Base-by-base conservation (phyloP, 2,797 vertebrate genomes). In the Poliocrania exsul region DNA sequence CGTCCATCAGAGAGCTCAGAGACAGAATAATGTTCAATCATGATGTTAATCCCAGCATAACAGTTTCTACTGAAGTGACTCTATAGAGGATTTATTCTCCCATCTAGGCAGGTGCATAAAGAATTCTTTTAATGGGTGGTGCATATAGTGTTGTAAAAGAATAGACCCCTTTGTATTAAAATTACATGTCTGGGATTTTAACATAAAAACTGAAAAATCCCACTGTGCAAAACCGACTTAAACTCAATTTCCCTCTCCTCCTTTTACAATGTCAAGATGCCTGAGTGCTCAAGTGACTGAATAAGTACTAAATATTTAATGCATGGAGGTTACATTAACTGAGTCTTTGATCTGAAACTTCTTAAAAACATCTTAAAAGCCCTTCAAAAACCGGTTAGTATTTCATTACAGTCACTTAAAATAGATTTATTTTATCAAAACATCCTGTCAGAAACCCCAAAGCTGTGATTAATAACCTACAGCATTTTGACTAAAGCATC, bases 381-480 rank as follows among this genome's bases (percentile, higher is more conserved):
- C 92, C 96, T 97, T 98, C 97, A 98, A 96, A 98, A 98, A 97
- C 23, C 91, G 81, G 97, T 97, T 98, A 97, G 95, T 98, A 96
- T 98, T 98, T 97, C 97, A 98, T 98, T 98, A 97, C 93, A 97
- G 95, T 97, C 97, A 97, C 97, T 98, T 98, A 97, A 98, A 98
- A 98, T 97, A 97, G 97, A 97, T 97, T 97, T 97, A 97, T 97
- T 98, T 97, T 97, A 98, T 97, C 97, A 98, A 98, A 98, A 97
- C 97, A 97, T 97, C 90, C 95, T 97, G 96, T 97, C 97, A 97
- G 89, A 97, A 98, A 95, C 88, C 90, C 94, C 92, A 96, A 97
- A 97, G 93, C 90, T 79, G 20, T 95, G 88, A 96, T 97, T 97
- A 97, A 95, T 96, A 97, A 97, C 92, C 90, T 93, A 81, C 91